Evolutionary conservation across 1,140 invertebrate genomes (phyloP).

Genomic region (Teleogryllus occipitalis): DNA sequence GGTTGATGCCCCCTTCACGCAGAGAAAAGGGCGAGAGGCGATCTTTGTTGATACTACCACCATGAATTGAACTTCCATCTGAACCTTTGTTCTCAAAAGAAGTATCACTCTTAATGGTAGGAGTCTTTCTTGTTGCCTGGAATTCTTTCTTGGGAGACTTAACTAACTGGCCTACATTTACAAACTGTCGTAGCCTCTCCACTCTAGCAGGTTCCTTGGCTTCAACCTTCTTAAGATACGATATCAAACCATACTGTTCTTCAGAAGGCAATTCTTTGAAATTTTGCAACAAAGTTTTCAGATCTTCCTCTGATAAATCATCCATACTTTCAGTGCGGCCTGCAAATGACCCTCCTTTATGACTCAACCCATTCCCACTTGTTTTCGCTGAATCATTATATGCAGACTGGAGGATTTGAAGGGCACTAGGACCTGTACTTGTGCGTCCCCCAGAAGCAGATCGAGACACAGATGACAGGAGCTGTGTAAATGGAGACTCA

Average conservation of each 20-base stretch:
- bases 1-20: slow-evolving; percentile 37
- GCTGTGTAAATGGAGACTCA: slow-evolving; percentile 9
- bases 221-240: slow-evolving; percentile 68
- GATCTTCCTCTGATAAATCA: slow-evolving; percentile 60
- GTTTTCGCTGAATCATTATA: slow-evolving; percentile 8
- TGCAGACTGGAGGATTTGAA: slow-evolving; percentile 12
- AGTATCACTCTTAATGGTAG: neutral
- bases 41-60: slow-evolving; percentile 20
- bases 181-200: slow-evolving; percentile 56
- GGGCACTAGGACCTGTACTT: neutral
- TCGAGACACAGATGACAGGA: neutral
- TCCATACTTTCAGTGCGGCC: slow-evolving; percentile 46
- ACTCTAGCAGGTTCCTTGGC: slow-evolving; percentile 58
- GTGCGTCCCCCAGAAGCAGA: neutral
- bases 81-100: neutral
- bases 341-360: neutral
- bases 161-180: slow-evolving; percentile 41
- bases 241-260: slow-evolving; percentile 69
- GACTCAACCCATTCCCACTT: neutral
- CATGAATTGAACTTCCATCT: neutral
- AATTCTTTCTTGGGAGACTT: slow-evolving; percentile 7
- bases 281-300: slow-evolving; percentile 65
- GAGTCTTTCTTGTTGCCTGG: neutral
- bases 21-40: slow-evolving; percentile 38
- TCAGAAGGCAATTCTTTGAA: slow-evolving; percentile 66